Evolutionary conservation across 2,888 invertebrate genomes (phyloP).

Genomic region (Ochropleura plecta): DNA sequence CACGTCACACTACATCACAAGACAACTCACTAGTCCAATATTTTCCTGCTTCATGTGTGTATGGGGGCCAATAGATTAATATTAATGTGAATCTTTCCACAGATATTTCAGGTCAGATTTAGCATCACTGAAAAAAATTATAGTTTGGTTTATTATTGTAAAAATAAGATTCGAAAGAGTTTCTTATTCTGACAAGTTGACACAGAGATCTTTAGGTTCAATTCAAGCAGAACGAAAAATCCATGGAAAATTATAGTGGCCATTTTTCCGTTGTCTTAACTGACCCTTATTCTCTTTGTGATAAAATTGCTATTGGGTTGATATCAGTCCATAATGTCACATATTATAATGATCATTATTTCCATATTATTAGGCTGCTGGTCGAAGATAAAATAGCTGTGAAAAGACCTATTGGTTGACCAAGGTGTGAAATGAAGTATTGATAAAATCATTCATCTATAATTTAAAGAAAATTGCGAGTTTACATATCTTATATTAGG

Average conservation of each 20-base stretch:
- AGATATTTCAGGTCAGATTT: too few relatives aligned
- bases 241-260: too few relatives aligned
- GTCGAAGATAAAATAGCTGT: background rate
- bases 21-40: too few relatives aligned
- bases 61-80: too few relatives aligned
- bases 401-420: background rate
- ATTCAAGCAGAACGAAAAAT: too few relatives aligned
- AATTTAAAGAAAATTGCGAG: slow-evolving; percentile 18
- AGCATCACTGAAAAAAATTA: too few relatives aligned
- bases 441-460: background rate
- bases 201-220: background rate
- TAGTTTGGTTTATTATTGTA: too few relatives aligned
- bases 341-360: background rate
- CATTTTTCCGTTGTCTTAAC: background rate
- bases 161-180: too few relatives aligned
- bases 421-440: background rate
- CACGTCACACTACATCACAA: too few relatives aligned
- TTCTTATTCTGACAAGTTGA: too few relatives aligned
- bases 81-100: too few relatives aligned
- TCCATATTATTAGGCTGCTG: background rate
- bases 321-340: background rate
- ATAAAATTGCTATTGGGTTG: background rate
- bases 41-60: too few relatives aligned
- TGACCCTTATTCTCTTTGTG: background rate
- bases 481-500: slow-evolving; percentile 20